These are phyloP conservation scores for Polymixis lichenea DNA, from an alignment of 2,888 invertebrate genomes.

Conservation along the genomic window DNA sequence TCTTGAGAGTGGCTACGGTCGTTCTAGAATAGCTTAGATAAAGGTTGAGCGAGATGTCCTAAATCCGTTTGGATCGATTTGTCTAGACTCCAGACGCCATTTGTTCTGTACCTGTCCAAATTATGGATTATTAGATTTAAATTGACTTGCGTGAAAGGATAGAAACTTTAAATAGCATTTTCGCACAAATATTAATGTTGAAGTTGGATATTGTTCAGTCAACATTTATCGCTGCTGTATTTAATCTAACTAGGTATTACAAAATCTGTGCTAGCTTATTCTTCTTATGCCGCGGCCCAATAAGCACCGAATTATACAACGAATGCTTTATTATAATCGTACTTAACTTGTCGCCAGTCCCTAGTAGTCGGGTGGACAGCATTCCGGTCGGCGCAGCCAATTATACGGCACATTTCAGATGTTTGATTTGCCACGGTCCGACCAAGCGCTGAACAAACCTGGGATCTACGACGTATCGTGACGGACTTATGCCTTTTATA, in stretches of 20 bases:
- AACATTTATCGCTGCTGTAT: conserved; percentile 9
- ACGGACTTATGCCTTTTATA: conserved; percentile 57
- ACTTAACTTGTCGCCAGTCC: conserved; percentile 49
- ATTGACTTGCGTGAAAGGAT: conserved; percentile 15
- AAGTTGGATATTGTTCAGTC: background rate
- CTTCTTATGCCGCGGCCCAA: conserved; percentile 2
- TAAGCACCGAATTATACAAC: conserved; percentile 32
- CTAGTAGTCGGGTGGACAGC: conserved; percentile 50
- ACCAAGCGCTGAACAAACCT: conserved; percentile 54
- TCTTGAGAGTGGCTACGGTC: background rate
- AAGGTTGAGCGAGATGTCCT: background rate
- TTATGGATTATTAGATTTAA: conserved; percentile 15
- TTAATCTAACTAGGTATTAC: conserved; percentile 18
- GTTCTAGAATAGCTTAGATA: conserved; percentile 12
- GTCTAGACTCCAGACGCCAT: conserved; percentile 51
- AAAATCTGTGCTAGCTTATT: background rate
- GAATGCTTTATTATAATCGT: conserved; percentile 52
- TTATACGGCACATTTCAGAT: conserved; percentile 67
- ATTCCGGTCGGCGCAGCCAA: conserved; percentile 61
- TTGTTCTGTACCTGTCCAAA: conserved; percentile 22
- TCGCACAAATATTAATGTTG: conserved; percentile 7
- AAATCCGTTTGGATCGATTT: conserved; percentile 47
- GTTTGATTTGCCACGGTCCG: conserved; percentile 67
- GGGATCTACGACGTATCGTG: conserved; percentile 36
- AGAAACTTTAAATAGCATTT: conserved; percentile 10